Base-by-base conservation (phyloP, 2,888 invertebrate genomes). In the Drosophila phalerata region DNA sequence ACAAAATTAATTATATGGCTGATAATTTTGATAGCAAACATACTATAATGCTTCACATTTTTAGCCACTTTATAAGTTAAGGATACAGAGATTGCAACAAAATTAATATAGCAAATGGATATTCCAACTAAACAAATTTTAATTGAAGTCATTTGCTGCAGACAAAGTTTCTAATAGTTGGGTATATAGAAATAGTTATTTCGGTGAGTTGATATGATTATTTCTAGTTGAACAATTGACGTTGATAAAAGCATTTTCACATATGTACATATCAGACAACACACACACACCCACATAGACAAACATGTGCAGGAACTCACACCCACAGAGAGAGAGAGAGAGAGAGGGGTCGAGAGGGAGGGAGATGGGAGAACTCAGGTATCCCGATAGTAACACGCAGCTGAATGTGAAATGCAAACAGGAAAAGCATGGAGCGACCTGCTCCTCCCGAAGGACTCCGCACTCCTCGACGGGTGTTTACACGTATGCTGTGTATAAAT, bases 401-500 rank as follows among this genome's bases (percentile, higher is more conserved):
- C 65, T 76, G 79, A 89, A 85, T 87, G 88, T 85, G 74, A 85
- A 87, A 81, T 85, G 89, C 89, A 85, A 89, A 89, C 85, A 85
- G 65, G 77, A 89, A 73, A 77, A 74, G 73, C 77, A 83, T 52
- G 79, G 68, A 73, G 73, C 87, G 62, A 61, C 51, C 63, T 64
- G 47, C 45, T 65, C 15, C 42, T 60, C 51, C 57, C n/a, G 22
- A 15, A 65, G 72, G 67, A 47, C 17, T 28, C 28, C 28, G 28
- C 28, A 28, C 45, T 68, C 19, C 42, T 60, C 51, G 61, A 47
- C 17, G 55, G 32, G 74, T 86, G 88, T 85, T 85, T 88, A 73
- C 88, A 85, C 80, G 89, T 78, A 88, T 85, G 80, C 89, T 88
- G 80, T 88, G 86, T 78, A 85, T 88, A 85, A 89, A 85, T 82